phyloP scores from a whole-genome alignment of 2,888 invertebrate species.

The Agrotis ipsilon region DNA sequence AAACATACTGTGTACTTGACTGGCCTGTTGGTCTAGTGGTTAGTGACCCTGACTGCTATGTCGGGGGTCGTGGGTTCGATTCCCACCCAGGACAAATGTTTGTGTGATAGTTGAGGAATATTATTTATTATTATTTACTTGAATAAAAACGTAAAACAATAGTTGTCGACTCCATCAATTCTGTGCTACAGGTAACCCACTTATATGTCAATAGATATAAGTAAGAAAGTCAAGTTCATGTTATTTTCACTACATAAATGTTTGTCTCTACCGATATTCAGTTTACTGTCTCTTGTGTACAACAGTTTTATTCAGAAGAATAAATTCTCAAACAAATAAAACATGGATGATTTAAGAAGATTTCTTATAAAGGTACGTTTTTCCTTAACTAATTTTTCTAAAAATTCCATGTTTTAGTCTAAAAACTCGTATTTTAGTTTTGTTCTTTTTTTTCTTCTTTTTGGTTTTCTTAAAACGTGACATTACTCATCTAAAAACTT shows the following conservation, averaged over 20 bases:
- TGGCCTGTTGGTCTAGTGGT: too few relatives aligned
- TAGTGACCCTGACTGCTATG: too few relatives aligned
- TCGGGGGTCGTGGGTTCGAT: too few relatives aligned
- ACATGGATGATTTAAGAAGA: constrained; percentile 74
- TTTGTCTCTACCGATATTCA: constrained; percentile 6
- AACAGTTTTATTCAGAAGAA: not conserved
- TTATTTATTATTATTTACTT: too few relatives aligned
- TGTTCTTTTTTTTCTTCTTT: not conserved
- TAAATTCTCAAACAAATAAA: not conserved
- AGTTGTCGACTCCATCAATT: constrained; percentile 63
- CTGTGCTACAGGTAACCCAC: constrained; percentile 64
- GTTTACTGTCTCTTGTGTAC: not conserved
- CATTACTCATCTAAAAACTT: too few relatives aligned
- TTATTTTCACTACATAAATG: constrained; percentile 69
- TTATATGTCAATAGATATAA: constrained; percentile 73
- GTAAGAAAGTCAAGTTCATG: constrained; percentile 83
- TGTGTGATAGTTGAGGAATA: too few relatives aligned
- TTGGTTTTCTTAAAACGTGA: not conserved
- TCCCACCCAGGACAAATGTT: too few relatives aligned
- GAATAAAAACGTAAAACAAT: not conserved
- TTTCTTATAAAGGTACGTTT: constrained; percentile 76
- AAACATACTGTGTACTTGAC: too few relatives aligned
- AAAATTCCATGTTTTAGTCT: constrained; percentile 1
- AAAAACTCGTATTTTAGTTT: not conserved
- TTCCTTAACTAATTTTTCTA: constrained; percentile 4